Base-by-base conservation (phyloP, 2,888 invertebrate species). In the Cynaeus angustus region DNA sequence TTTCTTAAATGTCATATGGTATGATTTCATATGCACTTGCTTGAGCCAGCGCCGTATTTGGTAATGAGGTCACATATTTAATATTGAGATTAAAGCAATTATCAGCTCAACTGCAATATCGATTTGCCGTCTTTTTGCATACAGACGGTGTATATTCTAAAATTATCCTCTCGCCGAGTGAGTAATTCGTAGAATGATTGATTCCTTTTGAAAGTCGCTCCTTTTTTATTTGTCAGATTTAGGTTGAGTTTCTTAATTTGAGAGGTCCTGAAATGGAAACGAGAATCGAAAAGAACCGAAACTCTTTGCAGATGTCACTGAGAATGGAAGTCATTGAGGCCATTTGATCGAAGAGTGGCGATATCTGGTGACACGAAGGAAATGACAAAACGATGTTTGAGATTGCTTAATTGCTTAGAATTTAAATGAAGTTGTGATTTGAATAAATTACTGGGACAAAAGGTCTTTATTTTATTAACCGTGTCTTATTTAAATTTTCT, bases 51-150 rank as follows among this genome's bases (percentile, higher is more conserved):
- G 28, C 77, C 75, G 73, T 75, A 73, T 77, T 74, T 71, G 76
- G 77, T 76, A 77, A 77, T 74, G 73, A 70, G 77, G 76, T 72
- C 74, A 72, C 66, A 55, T 66, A 72, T 70, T 21, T 26, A 30
- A 37, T 61, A 61, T 61, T 48, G 37, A 37, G 21, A 56, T 56
- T 48, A 59, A 46, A 45, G 45, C 45, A 59, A 59, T 59, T 45
- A 59, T 55, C 55, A 14, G n/a, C 33, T 30, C 13, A 14, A 7
- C 50, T n/a, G 41, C 41, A 41, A 37, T 1, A 21, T 37, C n/a
- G 7, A 5, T n/a, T 37, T n/a, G 37, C 6, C 33, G 38, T 10
- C 10, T 5, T 50, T 50, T 52, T 33, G 14, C 52, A 52, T 52
- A 12, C 52, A 30, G 28, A 26, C 38, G 38, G 38, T 38, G 3